These are phyloP conservation scores for Antennarius maculatus DNA, from an alignment of 2,797 vertebrate genomes.

Conservation along the genomic window DNA sequence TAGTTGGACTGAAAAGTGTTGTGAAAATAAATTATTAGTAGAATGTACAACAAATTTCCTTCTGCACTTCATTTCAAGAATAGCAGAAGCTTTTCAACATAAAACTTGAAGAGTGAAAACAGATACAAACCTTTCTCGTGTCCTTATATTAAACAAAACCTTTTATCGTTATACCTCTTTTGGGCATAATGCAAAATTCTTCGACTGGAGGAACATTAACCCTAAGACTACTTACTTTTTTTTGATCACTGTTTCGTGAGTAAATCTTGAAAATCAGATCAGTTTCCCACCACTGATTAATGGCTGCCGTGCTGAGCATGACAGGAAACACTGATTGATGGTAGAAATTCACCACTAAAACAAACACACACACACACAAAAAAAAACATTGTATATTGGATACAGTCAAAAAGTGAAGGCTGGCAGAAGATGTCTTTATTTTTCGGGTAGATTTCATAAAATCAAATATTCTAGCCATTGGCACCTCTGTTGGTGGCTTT, in stretches of 20 bases:
- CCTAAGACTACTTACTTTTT: constrained; percentile 81
- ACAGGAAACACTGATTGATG: constrained; percentile 88
- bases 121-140: no score
- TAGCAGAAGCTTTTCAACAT: no score
- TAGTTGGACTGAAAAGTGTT: neutral
- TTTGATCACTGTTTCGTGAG: constrained; percentile 84
- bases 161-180: no score
- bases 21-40: neutral
- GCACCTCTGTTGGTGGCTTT: constrained; percentile 87
- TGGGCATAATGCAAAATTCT: no score
- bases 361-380: constrained; percentile 1
- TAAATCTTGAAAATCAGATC: constrained; percentile 89
- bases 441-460: constrained; percentile 1
- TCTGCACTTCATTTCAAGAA: no score
- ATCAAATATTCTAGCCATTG: neutral
- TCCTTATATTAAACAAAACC: no score
- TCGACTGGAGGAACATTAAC: no score
- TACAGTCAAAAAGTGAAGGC: constrained; percentile 13
- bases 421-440: neutral
- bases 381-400: constrained; percentile 1
- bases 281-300: constrained; percentile 87
- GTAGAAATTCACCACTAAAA: constrained; percentile 89
- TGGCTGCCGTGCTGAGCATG: constrained; percentile 75
- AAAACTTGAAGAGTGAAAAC: no score
- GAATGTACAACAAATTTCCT: neutral